Conservation (phyloP, 2,888 invertebrate species). For the Drosophila mimica region DNA sequence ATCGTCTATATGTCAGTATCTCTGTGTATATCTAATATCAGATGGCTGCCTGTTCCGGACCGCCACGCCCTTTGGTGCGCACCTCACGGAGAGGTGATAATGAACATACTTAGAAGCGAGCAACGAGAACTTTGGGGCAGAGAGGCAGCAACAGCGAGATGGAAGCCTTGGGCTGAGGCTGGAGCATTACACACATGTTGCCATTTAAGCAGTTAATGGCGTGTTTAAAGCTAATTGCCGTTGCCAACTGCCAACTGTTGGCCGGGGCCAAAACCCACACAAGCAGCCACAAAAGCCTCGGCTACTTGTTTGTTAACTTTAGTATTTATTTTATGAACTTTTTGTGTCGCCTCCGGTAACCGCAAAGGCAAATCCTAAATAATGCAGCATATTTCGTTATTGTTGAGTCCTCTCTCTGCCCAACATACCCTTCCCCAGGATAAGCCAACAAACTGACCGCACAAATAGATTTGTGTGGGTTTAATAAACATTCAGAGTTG, state of each 20-base stretch:
- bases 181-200: conserved; percentile 65
- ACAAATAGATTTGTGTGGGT: not conserved
- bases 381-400: conserved; percentile 38
- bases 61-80: not conserved
- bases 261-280: conserved; percentile 26
- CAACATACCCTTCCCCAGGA: conserved; percentile 2
- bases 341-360: conserved; percentile 43
- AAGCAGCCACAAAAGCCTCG: conserved; percentile 34
- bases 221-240: conserved; percentile 78
- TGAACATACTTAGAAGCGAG: conserved; percentile 66
- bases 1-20: conserved; percentile 9
- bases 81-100: conserved; percentile 70
- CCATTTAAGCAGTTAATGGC: conserved; percentile 78
- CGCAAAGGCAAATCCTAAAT: conserved; percentile 41
- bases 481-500: not conserved
- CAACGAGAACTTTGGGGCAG: not conserved
- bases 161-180: conserved; percentile 14
- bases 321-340: conserved; percentile 76
- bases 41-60: conserved; percentile 11
- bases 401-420: conserved; percentile 3
- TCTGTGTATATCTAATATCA: conserved; percentile 40
- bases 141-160: not conserved
- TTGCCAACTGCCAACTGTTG: conserved; percentile 52
- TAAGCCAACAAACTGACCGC: conserved; percentile 1
- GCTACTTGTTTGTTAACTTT: conserved; percentile 74